These are phyloP conservation scores for Drosophila suboccidentalis DNA, from an alignment of 2,888 invertebrate genomes.

Conservation along the genomic window DNA sequence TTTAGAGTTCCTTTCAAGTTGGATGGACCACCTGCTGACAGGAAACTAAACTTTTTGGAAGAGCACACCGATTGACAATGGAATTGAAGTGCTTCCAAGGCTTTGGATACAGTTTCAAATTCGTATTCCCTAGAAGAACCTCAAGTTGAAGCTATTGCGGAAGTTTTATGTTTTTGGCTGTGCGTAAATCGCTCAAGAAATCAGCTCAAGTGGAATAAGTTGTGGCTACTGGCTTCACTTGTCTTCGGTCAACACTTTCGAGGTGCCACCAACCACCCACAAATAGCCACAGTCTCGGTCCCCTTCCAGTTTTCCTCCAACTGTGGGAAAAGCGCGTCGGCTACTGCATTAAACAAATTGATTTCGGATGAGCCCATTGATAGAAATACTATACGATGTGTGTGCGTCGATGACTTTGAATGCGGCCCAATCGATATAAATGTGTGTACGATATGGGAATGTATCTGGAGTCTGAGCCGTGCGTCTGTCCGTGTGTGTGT, in stretches of 20 bases:
- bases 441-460: constrained; percentile 22
- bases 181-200: constrained; percentile 81
- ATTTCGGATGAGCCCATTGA: constrained; percentile 74
- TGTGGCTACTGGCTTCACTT: constrained; percentile 69
- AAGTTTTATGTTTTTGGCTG: constrained; percentile 80
- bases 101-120: constrained; percentile 1
- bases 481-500: not conserved
- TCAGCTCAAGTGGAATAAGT: constrained; percentile 80
- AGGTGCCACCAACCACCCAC: constrained; percentile 22
- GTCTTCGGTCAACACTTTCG: constrained; percentile 68
- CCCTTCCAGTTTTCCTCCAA: not conserved
- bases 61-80: constrained; percentile 13
- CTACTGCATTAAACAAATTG: constrained; percentile 77
- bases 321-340: constrained; percentile 54
- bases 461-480: constrained; percentile 5
- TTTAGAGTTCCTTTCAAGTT: constrained; percentile 70
- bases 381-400: constrained; percentile 71
- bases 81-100: constrained; percentile 2
- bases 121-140: constrained; percentile 14
- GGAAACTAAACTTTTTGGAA: constrained; percentile 62
- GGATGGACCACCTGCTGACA: constrained; percentile 82
- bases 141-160: constrained; percentile 67
- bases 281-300: constrained; percentile 8
- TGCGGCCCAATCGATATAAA: constrained; percentile 66
- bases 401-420: constrained; percentile 53